Evolutionary conservation across 2,797 vertebrate genomes (phyloP).

Genomic region (Falco columbarius): DNA sequence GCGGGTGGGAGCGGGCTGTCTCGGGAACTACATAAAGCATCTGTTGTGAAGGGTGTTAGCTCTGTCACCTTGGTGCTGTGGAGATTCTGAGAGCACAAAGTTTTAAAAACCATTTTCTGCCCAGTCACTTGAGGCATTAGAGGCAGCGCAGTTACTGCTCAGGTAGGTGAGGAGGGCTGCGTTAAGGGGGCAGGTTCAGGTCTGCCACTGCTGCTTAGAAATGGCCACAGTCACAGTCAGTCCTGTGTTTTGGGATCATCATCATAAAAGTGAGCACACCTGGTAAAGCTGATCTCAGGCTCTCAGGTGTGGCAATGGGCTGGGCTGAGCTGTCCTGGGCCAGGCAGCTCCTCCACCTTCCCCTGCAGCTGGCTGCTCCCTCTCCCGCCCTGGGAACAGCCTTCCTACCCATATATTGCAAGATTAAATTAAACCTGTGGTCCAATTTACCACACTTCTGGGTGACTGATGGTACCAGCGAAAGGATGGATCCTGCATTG

Average conservation of each 20-base stretch:
- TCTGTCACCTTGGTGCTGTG: neutral
- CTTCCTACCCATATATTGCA: neutral
- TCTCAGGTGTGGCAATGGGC: neutral
- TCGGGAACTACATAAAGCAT: neutral
- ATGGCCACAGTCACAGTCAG: neutral
- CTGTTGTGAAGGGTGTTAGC: neutral
- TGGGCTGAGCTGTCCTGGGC: accelerated
- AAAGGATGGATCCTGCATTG: neutral
- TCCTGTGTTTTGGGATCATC: neutral
- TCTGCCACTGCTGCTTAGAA: neutral
- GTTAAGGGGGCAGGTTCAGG: neutral
- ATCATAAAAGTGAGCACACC: neutral
- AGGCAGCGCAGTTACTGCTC: neutral
- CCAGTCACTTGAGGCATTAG: neutral
- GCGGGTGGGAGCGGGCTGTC: neutral
- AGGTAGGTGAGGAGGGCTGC: neutral
- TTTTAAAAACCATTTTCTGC: neutral
- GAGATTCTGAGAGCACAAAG: neutral
- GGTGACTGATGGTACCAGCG: neutral
- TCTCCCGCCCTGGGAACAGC: neutral
- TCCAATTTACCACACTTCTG: neutral
- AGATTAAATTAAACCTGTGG: neutral
- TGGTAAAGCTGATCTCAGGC: neutral
- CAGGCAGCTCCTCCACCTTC: accelerated
- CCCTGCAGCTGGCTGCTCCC: neutral